These are phyloP conservation scores for Ctenoplectra terminalis DNA, from an alignment of 1,140 invertebrate genomes.

Conservation along the genomic window DNA sequence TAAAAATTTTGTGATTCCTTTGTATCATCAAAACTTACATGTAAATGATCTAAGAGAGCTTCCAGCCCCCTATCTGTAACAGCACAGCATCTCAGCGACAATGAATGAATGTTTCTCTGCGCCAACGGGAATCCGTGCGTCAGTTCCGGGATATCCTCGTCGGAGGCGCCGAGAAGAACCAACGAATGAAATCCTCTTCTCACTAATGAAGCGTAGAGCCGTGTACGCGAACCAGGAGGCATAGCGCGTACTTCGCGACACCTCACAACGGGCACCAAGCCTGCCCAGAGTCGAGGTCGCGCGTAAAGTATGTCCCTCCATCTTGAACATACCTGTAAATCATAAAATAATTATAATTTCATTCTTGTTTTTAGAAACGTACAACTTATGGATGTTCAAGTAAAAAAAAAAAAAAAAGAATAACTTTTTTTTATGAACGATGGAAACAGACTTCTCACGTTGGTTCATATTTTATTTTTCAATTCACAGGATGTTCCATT, in stretches of 20 bases:
- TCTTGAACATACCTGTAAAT: conserved; percentile 86
- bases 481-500: not conserved
- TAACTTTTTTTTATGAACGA: not conserved
- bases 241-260: conserved; percentile 90
- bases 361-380: not conserved
- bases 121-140: conserved; percentile 92
- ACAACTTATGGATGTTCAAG: too few species aligned
- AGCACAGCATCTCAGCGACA: conserved; percentile 92
- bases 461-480: not conserved
- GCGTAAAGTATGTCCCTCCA: conserved; percentile 95
- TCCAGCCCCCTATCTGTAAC: conserved; percentile 95
- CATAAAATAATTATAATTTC: not conserved
- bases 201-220: conserved; percentile 92
- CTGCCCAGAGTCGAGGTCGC: conserved; percentile 92
- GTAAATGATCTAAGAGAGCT: conserved; percentile 91
- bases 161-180: conserved; percentile 91
- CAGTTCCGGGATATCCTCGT: conserved; percentile 94
- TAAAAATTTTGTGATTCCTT: not conserved
- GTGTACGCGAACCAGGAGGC: conserved; percentile 86
- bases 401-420: not conserved
- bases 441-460: not conserved
- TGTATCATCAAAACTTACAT: conserved; percentile 83
- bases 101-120: conserved; percentile 91
- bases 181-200: conserved; percentile 93
- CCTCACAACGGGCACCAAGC: conserved; percentile 91